Evolutionary conservation across 2,888 invertebrate species (phyloP).

Genomic region (Andrena minutula): DNA sequence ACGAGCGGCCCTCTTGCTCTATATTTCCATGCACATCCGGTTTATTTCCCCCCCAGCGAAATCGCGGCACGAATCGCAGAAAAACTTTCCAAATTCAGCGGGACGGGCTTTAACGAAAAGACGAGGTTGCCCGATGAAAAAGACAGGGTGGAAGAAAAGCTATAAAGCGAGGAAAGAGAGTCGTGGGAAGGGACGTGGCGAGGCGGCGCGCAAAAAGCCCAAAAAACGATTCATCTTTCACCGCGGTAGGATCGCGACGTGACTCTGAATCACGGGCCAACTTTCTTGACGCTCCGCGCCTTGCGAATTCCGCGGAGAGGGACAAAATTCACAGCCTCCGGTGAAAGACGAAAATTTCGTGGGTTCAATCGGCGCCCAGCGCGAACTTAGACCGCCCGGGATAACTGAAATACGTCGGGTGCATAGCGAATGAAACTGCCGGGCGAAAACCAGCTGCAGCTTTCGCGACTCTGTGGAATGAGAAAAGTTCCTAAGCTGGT

Average conservation of each 20-base stretch:
- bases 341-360: conserved; percentile 57
- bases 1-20: conserved; percentile 19
- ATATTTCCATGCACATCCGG: conserved; percentile 58
- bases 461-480: conserved; percentile 57
- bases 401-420: conserved; percentile 69
- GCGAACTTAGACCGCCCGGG: conserved; percentile 27
- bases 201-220: conserved; percentile 53
- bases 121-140: conserved; percentile 7
- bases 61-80: conserved; percentile 50
- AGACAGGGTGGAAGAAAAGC: conserved; percentile 21
- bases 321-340: conserved; percentile 46
- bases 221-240: conserved; percentile 69
- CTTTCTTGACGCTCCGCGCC: conserved; percentile 51
- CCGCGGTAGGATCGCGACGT: conserved; percentile 66
- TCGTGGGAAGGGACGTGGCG: conserved; percentile 15
- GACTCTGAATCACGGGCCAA: conserved; percentile 60
- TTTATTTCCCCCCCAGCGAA: conserved; percentile 39
- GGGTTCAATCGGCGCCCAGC: conserved; percentile 46
- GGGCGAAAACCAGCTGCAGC: conserved; percentile 48
- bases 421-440: conserved; percentile 67
- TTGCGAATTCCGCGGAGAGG: conserved; percentile 62
- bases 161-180: conserved; percentile 31
- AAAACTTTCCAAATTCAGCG: conserved; percentile 59
- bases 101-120: conserved; percentile 38
- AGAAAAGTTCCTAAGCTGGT: conserved; percentile 71